A percentile compares a stretch with the other conserved stretches of the same genome.
Evolutionary conservation across 1,140 invertebrate species (phyloP).

Genomic region (Anadara kagoshimensis): DNA sequence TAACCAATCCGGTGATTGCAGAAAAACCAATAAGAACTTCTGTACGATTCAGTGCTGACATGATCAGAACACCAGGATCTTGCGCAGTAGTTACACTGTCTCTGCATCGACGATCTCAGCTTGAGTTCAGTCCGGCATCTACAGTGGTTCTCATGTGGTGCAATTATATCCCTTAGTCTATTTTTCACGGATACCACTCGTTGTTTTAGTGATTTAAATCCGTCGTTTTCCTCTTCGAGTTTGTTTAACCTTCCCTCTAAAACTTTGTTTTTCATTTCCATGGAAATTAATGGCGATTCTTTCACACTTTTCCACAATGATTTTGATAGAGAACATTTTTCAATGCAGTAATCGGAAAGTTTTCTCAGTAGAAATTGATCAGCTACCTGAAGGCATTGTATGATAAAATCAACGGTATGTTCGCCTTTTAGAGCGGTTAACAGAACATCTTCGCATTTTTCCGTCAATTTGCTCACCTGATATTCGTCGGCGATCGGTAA

Average conservation of each 20-base stretch:
- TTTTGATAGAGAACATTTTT: conserved; percentile 27
- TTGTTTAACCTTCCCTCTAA: conserved; percentile 22
- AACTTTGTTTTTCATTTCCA: conserved; percentile 28
- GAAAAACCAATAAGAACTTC: conserved; percentile 41
- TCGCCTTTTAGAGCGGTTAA: conserved; percentile 16
- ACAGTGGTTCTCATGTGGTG: conserved; percentile 40
- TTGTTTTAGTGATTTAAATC: conserved; percentile 21
- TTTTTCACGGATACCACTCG: conserved; percentile 19
- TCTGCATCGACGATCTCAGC: conserved; percentile 30
- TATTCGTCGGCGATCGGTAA: conserved; percentile 42
- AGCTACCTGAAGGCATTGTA: conserved; percentile 23
- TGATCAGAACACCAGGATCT: conserved; percentile 39
- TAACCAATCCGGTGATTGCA: conserved; percentile 44
- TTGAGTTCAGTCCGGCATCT: conserved; percentile 37
- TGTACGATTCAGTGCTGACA: conserved; percentile 38
- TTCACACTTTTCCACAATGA: conserved; percentile 23
- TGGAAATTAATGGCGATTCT: conserved; percentile 12
- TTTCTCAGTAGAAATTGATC: conserved; percentile 24
- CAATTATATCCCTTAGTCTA: conserved; percentile 31
- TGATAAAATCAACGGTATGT: conserved; percentile 30
- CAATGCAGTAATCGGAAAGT: conserved; percentile 7
- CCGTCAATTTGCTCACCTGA: conserved; percentile 30
- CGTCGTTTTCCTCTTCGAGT: conserved; percentile 32
- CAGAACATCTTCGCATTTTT: conserved; percentile 35
- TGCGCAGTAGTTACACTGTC: conserved; percentile 35